phyloP scores from a whole-genome alignment of 2,113 vertebrate species.

The Cyrtonyx montezumae region DNA sequence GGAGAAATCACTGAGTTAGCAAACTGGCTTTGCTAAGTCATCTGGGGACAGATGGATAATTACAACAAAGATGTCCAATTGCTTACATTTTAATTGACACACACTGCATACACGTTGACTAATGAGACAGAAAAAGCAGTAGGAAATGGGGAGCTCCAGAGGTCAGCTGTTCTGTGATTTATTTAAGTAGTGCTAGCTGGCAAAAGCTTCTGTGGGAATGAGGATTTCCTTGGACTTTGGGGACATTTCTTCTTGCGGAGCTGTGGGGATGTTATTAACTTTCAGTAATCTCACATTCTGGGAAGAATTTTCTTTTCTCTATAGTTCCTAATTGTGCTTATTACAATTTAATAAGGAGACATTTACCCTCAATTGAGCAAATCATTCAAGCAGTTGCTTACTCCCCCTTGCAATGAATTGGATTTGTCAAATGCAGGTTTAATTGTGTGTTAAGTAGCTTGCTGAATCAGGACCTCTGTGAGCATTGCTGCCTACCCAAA shows the following conservation, averaged over 20 bases:
- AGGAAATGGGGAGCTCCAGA: neutral
- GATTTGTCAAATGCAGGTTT: slow-evolving; percentile 10
- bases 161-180: slow-evolving; percentile 1
- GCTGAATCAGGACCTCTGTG: slow-evolving; percentile 33
- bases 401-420: neutral
- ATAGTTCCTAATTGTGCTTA: slow-evolving; percentile 48
- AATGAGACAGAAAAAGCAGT: neutral
- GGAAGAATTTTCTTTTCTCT: slow-evolving; percentile 18
- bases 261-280: neutral
- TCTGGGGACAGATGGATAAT: slow-evolving; percentile 14
- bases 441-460: slow-evolving; percentile 23
- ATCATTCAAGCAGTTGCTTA: slow-evolving; percentile 40
- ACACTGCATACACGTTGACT: neutral
- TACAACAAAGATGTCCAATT: neutral
- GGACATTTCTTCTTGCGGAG: slow-evolving; percentile 11
- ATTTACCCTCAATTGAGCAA: slow-evolving; percentile 63
- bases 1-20: slow-evolving; percentile 19
- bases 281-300: neutral
- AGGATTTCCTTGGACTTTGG: neutral
- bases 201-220: slow-evolving; percentile 15
- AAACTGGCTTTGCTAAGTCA: slow-evolving; percentile 6
- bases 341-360: slow-evolving; percentile 57
- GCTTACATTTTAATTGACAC: slow-evolving; percentile 25
- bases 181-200: neutral
- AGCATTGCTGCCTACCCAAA: neutral